Evolutionary conservation across 1,140 invertebrate genomes (phyloP), one percentile per base, ranked within the genome.

Genomic region (Trichonephila clavata): DNA sequence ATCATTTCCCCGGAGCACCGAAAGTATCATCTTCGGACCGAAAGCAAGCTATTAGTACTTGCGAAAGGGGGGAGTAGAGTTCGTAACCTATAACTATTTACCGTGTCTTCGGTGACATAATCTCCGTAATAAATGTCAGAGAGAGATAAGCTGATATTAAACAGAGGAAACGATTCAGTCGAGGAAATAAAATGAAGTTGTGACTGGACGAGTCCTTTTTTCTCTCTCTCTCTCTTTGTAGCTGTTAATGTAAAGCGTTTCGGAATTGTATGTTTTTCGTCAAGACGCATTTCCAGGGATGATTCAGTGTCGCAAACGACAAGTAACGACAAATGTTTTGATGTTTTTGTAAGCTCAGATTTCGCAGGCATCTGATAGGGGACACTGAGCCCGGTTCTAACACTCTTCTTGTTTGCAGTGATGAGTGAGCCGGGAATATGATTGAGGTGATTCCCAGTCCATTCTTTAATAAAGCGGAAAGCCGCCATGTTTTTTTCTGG

Each of bases 91-190:
- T 71, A 50, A 88, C 86, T 88, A 88, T 88, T 88, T 65, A 88
- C 27, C 86, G 86, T 88, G 86, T 88, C 63, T 71, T 88, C 61
- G 32, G 63, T 88, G 86, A 88, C 86, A 71, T 88, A 71, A 88
- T 88, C 61, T 43, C 39, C 21, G 86, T 57, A 68, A 88, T 88
- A 88, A 88, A 88, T 68, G 86, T 88, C 86, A 71, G 2, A 13
- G 6, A 43, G 27, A 39, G 86, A 88, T 88, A 88, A 88, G 86
- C 61, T 50, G 86, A 88, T 68, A 43, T 71, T 88, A 39, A 68
- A 88, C 86, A 71, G 63, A 88, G 43, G 71, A 88, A 60, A 43
- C 32, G 63, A 68, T 65, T 68, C 61, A 71, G 32, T 14, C 59
- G 39, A n/a, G 61, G 27, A 43, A 87, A 87, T 68, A 16, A 77